Percentiles rank a stretch among this genome's conserved stretches.
Evolutionary conservation across 2,113 vertebrate genomes (phyloP).

Genomic region (Apteryx mantelli): DNA sequence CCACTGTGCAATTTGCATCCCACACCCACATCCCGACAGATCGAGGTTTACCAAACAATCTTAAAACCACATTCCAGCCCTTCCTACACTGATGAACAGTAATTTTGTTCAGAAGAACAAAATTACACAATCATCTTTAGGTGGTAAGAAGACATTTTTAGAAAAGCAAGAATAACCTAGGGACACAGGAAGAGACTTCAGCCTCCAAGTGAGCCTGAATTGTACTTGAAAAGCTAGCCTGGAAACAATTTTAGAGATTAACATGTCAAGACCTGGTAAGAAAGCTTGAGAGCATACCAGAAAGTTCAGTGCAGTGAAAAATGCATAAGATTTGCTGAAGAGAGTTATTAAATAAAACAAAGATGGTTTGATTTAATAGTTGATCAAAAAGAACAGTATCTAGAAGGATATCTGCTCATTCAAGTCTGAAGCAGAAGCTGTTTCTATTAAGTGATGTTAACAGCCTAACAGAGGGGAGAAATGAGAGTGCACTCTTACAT

Average conservation of each 20-base stretch:
- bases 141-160: background rate
- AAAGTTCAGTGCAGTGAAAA: background rate
- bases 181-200: background rate
- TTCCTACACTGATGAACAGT: background rate
- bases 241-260: background rate
- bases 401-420: background rate
- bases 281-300: background rate
- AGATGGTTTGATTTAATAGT: background rate
- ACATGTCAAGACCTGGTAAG: background rate
- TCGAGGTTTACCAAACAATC: background rate
- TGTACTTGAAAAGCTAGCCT: background rate
- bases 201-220: background rate
- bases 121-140: background rate
- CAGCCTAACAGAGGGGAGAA: background rate
- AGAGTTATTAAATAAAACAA: background rate
- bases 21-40: accelerated
- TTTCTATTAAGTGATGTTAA: background rate
- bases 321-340: background rate
- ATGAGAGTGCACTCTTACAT: background rate
- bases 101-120: background rate
- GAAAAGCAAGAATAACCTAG: background rate
- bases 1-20: background rate
- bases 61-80: background rate
- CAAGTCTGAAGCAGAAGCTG: background rate
- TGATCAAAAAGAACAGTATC: background rate